A percentile compares a stretch with the other conserved stretches of the same genome.
phyloP scores from a whole-genome alignment of 2,888 invertebrate species.

The Cecidostiba fungosa region DNA sequence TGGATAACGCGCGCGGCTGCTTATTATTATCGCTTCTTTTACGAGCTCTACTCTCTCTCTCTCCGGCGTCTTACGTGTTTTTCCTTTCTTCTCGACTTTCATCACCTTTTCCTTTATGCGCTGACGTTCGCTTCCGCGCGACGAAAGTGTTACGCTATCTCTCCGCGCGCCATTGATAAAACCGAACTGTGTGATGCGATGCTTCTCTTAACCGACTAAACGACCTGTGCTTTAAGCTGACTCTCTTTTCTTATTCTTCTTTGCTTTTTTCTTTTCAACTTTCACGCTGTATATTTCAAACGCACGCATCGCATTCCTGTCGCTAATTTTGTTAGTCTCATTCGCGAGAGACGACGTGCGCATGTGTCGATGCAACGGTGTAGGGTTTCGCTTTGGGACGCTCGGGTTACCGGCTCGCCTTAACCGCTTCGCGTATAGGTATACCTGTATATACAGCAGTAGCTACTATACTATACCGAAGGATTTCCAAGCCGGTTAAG shows the following conservation, averaged over 20 bases:
- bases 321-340: slow-evolving; percentile 46
- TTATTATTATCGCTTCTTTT: slow-evolving; percentile 59
- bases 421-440: slow-evolving; percentile 67
- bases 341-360: slow-evolving; percentile 13
- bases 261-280: background rate
- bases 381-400: slow-evolving; percentile 74
- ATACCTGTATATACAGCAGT: background rate
- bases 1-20: slow-evolving; percentile 55
- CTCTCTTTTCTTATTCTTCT: background rate
- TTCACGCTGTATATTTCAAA: background rate
- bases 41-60: background rate
- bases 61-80: background rate
- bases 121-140: slow-evolving; percentile 5
- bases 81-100: slow-evolving; percentile 37
- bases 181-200: background rate
- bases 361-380: slow-evolving; percentile 8
- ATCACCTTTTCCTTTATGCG: slow-evolving; percentile 19
- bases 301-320: slow-evolving; percentile 11
- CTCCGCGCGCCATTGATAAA: slow-evolving; percentile 30
- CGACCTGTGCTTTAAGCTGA: background rate
- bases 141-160: slow-evolving; percentile 13
- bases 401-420: slow-evolving; percentile 74
- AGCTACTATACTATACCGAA: slow-evolving; percentile 55
- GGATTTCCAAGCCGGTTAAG: slow-evolving; percentile 72
- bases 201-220: slow-evolving; percentile 45